Evolutionary conservation across 1,140 invertebrate species (phyloP), one percentile per base, ranked within the genome.

Genomic region (Drosophila hydei): DNA sequence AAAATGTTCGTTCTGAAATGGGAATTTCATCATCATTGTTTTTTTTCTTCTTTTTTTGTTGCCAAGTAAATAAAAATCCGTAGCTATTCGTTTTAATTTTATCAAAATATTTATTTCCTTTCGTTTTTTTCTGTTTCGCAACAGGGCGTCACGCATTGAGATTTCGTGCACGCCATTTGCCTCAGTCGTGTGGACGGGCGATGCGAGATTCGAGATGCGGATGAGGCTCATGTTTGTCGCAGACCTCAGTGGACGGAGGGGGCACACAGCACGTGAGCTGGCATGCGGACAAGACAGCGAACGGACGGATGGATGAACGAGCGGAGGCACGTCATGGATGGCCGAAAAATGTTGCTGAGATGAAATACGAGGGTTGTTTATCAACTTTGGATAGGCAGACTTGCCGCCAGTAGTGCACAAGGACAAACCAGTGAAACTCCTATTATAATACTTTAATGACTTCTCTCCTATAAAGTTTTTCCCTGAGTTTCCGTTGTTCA

Each of bases 201-300:
- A 33, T 33, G 30, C 9, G 30, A 33, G 30, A 33, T 33, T 11
- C 30, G 30, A 52, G 64, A 50, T 59, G 54, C 33, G 54, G 63
- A 59, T 50, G 59, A 69, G 59, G 42, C 59, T 54, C 67, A 69
- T 38, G 59, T 69, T 69, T 54, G 67, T 47, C 59, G 59, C 54
- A 25, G 30, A 59, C 43, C 54, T 36, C 33, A 30, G 27, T 30
- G 54, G 63, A 48, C 30, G n/a, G 45, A 3, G 40, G 14, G 47
- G 38, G 23, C 7, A 25, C 45, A 68, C n/a, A 25, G 58, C 58
- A 69, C 65, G 65, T 69, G 65, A 69, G 52, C 59, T 54, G 59
- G 59, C 59, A 62, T 40, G 33, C 47, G 36, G 19, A 51, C 45
- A 68, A 48, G n/a, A n/a, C n/a, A n/a, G n/a, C n/a, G 21, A 18